These are phyloP conservation scores for Porites lutea DNA, from an alignment of 64 coral and sea anemone species.

Conservation along the genomic window DNA sequence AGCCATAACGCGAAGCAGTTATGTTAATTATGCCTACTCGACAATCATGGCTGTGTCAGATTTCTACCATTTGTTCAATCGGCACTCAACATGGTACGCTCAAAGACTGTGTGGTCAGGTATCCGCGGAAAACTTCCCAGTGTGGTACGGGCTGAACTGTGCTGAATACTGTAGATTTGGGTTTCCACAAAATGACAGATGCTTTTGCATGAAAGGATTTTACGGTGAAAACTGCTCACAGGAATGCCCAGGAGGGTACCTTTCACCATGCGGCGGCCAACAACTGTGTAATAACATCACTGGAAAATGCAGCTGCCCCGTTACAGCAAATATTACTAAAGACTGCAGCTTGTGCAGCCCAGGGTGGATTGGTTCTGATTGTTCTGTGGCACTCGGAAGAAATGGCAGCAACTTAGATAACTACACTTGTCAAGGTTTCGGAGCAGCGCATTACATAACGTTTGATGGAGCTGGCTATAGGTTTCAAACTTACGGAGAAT, in stretches of 20 bases:
- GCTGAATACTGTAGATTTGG: constrained; percentile 75
- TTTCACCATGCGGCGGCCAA: constrained; percentile 71
- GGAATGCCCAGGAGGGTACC: constrained; percentile 91
- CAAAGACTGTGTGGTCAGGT: constrained; percentile 67
- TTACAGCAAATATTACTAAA: constrained; percentile 58
- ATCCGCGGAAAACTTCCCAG: constrained; percentile 68
- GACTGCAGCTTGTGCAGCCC: constrained; percentile 71
- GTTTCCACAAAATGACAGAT: constrained; percentile 13
- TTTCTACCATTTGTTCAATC: constrained; percentile 61
- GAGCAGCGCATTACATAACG: constrained; percentile 78
- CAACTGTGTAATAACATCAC: constrained; percentile 57
- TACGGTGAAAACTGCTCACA: constrained; percentile 66
- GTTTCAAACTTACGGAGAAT: constrained; percentile 83
- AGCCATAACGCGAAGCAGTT: constrained; percentile 65
- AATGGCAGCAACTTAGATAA: constrained; percentile 27
- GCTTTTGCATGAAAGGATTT: constrained; percentile 84
- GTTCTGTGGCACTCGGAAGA: constrained; percentile 62
- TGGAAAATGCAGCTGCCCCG: constrained; percentile 83
- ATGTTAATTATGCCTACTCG: constrained; percentile 62
- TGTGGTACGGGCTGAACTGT: constrained; percentile 80
- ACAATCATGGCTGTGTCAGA: constrained; percentile 71
- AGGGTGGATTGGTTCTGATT: constrained; percentile 90
- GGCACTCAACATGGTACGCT: constrained; percentile 64
- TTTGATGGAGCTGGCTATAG: constrained; percentile 86
- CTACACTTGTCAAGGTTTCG: constrained; percentile 81